Evolutionary conservation across 1,140 invertebrate genomes (phyloP), one percentile per base, ranked within the genome.

Genomic region (Drosophila santomea): DNA sequence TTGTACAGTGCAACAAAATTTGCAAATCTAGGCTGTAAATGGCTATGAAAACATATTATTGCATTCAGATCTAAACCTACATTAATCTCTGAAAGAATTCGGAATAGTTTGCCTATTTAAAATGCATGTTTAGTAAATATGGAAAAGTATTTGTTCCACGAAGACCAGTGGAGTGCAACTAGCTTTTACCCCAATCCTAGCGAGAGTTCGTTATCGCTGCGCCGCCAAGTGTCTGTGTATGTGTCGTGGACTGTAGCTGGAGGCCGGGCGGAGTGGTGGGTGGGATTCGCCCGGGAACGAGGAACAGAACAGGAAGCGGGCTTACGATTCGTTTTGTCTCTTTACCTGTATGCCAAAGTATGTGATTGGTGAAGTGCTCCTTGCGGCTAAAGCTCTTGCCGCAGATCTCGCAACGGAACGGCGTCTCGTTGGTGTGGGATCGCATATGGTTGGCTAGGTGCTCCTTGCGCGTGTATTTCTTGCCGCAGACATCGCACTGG

Each of bases 311-410:
- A 15, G n/a, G 36, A 5, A 36, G 20, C 51, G 51, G 17, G 35
- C 32, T 39, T 43, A 48, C 64, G 64, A 68, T 58, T 76, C 52
- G 78, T 86, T 74, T 90, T 84, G 72, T 88, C 85, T 89, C 84
- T 89, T 89, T 93, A 94, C 94, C 94, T 72, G 96, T 96, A 91
- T 97, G 96, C 95, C 96, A 96, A 94, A 96, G 94, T 92, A 96
- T 96, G 93, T 97, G 96, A 94, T 96, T 96, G 94, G 95, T 96
- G 93, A 96, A 96, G 92, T 96, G 96, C 93, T 96, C 96, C 93
- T 96, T 96, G 89, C 96, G 94, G 52, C 96, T 97, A 93, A 98
- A 98, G 44, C 96, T 96, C 93, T 97, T 97, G 90, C 95, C 95
- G 93, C 97, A 98, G 91, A 96, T 95, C 92, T 96, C 95, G 93